Base-by-base conservation (phyloP, 2,888 invertebrate genomes). In the Xestia rhomboidea region DNA sequence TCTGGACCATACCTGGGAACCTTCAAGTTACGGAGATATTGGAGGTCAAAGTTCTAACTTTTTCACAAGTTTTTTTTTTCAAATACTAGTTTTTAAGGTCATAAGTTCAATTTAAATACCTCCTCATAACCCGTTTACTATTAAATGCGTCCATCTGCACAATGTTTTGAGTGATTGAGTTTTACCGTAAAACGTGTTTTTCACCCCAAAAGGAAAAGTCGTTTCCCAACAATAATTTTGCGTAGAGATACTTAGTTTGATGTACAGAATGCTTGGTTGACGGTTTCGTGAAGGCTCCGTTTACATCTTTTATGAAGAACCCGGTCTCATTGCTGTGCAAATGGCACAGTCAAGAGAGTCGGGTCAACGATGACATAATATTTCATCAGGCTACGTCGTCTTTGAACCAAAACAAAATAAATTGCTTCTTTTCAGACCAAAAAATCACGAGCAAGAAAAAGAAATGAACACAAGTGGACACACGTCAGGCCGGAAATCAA, bases 401-500 rank as follows among this genome's bases (percentile, higher is more conserved):
- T 21, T 60, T 54, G 54, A 54, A 15, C 4, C 8, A n/a, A 44
- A n/a, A 18, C 6, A 21, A 15, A 5, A 0, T 30, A 15, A 5
- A 0, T 30, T 46, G 5, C 62, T 51, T 49, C 0, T 69, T 4
- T 90, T 0, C 90, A 96, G 96, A 90, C 89, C 95, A 80, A 96
- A 94, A 90, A 93, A 73, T 80, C 72, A 83, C 4, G 85, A 94
- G 34, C 57, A 79, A 63, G 79, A 79, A 1, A 70, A 77, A 51
- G 92, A 94, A 62, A 67, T 87, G 27, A 93, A 93, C 79, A 92
- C 92, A 38, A 93, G 92, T 79, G 76, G 54, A 8, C 77, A 83
- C 41, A 79, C 90, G 15, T 80, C 90, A 2, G 88, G 90, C 18
- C 94, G 93, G 87, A 94, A 88, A 89, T 92, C 94, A 41, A 96